These are phyloP conservation scores for Spialia ferax DNA, from an alignment of 2,888 invertebrate genomes.

Conservation along the genomic window DNA sequence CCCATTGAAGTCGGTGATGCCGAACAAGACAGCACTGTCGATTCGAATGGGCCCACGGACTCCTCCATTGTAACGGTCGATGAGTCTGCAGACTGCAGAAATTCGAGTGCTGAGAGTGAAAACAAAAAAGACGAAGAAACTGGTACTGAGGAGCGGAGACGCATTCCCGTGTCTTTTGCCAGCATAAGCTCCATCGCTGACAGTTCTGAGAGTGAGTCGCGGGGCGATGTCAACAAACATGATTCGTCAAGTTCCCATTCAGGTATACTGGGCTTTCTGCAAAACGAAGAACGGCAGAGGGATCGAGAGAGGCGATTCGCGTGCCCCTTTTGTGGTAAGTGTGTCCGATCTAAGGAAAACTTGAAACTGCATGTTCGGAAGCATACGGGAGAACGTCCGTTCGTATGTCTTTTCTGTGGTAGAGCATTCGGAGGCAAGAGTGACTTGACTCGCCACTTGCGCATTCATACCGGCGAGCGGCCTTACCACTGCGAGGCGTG, in stretches of 20 bases:
- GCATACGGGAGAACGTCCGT: slow-evolving; percentile 93
- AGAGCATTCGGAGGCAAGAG: slow-evolving; percentile 96
- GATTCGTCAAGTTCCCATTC: slow-evolving; percentile 86
- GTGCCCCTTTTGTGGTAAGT: slow-evolving; percentile 96
- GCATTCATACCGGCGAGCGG: slow-evolving; percentile 95
- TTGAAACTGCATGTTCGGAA: slow-evolving; percentile 95
- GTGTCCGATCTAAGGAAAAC: slow-evolving; percentile 95
- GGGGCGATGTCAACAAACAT: slow-evolving; percentile 75
- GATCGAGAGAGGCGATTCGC: slow-evolving; percentile 93
- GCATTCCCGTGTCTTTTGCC: slow-evolving; percentile 81
- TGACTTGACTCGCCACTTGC: slow-evolving; percentile 94
- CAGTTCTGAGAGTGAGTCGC: slow-evolving; percentile 82
- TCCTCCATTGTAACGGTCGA: slow-evolving; percentile 80
- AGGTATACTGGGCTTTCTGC: slow-evolving; percentile 88
- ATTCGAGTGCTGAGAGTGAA: slow-evolving; percentile 75
- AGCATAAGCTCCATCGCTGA: slow-evolving; percentile 84
- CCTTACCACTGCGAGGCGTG: slow-evolving; percentile 97
- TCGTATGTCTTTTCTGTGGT: slow-evolving; percentile 96
- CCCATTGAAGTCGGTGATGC: slow-evolving; percentile 81
- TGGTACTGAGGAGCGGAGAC: slow-evolving; percentile 63
- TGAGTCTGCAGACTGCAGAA: slow-evolving; percentile 79
- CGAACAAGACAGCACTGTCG: slow-evolving; percentile 91
- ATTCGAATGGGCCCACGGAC: slow-evolving; percentile 87
- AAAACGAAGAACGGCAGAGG: slow-evolving; percentile 82
- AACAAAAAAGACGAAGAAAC: slow-evolving; percentile 67